Evolutionary conservation across 2,888 invertebrate genomes (phyloP), one percentile per base, ranked within the genome.

Genomic region (Meloe dianella): DNA sequence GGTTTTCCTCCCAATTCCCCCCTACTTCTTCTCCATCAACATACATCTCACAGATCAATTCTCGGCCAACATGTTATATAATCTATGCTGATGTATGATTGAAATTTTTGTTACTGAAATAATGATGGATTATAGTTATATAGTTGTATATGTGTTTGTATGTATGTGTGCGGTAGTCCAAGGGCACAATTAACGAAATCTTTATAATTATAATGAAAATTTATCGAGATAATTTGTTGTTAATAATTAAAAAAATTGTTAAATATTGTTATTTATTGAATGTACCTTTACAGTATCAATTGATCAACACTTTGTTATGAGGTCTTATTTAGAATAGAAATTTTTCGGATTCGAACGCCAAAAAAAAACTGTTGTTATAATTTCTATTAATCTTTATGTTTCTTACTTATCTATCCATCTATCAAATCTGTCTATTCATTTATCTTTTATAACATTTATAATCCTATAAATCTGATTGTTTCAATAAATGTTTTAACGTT

Each of bases 31-130:
- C 69, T 69, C 60, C 71, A 67, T 73, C 47, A 20, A 41, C 3
- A 47, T 24, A 54, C 54, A 54, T 24, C 54, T 20, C 8, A 12
- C 12, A 35, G 35, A 41, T 79, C 75, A 69, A 74, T 76, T 78
- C 78, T 76, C 72, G 75, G 75, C 72, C 77, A 74, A 76, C 76
- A 78, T 74, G 78, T 81, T 81, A 80, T 80, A 80, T 80, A 81
- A 81, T 79, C 75, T 77, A 74, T 69, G 63, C 30, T 63, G 64
- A 41, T 22, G 66, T 64, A 68, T 63, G 66, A 71, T 71, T 71
- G 71, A 68, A 70, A 71, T 69, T 71, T 71, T 54, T 54, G 24
- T 54, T 54, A 10, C 14, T 54, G 22, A 54, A 54, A 54, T 54
- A 54, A 54, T 24, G 24, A 54, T 54, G 54, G 24, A 54, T 54